These are phyloP conservation scores for Somateria mollissima DNA, from an alignment of 2,797 vertebrate species.

Conservation along the genomic window DNA sequence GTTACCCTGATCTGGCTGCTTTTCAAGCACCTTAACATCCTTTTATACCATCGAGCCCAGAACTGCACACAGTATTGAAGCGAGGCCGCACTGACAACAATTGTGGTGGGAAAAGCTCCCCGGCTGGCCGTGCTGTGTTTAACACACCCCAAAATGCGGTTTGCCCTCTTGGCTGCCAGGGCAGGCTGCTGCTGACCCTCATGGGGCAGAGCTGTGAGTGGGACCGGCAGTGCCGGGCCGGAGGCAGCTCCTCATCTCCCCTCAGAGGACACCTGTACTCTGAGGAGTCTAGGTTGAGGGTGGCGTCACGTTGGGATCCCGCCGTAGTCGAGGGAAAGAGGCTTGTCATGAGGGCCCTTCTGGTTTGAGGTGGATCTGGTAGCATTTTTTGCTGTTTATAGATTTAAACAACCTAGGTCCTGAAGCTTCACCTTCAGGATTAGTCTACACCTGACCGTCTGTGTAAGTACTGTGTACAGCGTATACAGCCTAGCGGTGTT, in stretches of 20 bases:
- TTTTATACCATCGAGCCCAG: too few species aligned
- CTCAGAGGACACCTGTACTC: background rate
- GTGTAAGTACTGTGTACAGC: background rate
- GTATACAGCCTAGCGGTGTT: background rate
- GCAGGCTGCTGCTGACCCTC: too few species aligned
- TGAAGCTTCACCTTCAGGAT: background rate
- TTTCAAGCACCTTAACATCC: too few species aligned
- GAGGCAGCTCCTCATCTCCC: background rate
- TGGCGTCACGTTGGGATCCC: background rate
- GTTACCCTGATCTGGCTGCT: too few species aligned
- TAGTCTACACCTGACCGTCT: background rate
- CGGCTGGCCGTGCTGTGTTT: too few species aligned
- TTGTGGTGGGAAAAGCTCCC: too few species aligned
- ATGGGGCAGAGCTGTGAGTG: background rate
- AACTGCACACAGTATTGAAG: too few species aligned
- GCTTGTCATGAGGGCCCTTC: background rate
- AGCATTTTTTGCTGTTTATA: background rate
- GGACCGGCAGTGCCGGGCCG: accelerated
- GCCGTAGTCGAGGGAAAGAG: background rate
- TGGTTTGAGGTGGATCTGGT: background rate
- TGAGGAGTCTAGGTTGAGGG: background rate
- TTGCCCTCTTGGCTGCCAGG: too few species aligned
- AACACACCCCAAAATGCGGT: too few species aligned
- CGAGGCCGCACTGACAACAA: too few species aligned
- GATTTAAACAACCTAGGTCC: background rate